phyloP scores from a whole-genome alignment of 2,797 vertebrate genomes.

The Acanthis flammea region DNA sequence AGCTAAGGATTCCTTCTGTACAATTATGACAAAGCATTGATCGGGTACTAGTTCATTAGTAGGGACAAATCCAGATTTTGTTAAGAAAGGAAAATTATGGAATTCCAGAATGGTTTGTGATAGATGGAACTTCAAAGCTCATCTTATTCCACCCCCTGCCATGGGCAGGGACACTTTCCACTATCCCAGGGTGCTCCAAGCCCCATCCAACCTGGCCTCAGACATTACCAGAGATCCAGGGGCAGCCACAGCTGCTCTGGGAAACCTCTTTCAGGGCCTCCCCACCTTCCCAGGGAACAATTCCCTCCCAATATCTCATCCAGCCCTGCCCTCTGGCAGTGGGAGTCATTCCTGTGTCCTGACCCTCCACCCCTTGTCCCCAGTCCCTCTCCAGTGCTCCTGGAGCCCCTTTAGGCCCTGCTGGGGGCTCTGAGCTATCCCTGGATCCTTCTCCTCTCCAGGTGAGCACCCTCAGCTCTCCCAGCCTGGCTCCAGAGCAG shows the following conservation, averaged over 20 bases:
- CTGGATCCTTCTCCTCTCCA: rapidly evolving
- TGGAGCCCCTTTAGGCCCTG: not conserved
- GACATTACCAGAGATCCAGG: not conserved
- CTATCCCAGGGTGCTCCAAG: not conserved
- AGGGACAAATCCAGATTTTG: not conserved
- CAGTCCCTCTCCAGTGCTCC: not conserved
- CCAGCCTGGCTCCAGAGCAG: not conserved
- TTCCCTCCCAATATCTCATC: too few species aligned
- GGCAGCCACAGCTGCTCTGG: not conserved
- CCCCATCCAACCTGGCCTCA: rapidly evolving
- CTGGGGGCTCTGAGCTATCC: rapidly evolving
- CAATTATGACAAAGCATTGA: rapidly evolving
- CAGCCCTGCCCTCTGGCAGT: not conserved
- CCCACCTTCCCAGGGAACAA: rapidly evolving
- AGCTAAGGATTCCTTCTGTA: not conserved
- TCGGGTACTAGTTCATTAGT: not conserved
- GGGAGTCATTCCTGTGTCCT: not conserved
- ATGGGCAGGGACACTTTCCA: not conserved
- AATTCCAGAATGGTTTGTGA: not conserved
- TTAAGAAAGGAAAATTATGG: not conserved
- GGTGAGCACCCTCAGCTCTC: rapidly evolving
- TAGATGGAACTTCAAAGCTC: not conserved
- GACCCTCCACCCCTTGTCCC: not conserved
- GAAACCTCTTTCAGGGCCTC: not conserved
- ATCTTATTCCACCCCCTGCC: not conserved